Evolutionary conservation across 2,113 vertebrate genomes (phyloP), one percentile per base, ranked within the genome.

Genomic region (Nipponia nippon): DNA sequence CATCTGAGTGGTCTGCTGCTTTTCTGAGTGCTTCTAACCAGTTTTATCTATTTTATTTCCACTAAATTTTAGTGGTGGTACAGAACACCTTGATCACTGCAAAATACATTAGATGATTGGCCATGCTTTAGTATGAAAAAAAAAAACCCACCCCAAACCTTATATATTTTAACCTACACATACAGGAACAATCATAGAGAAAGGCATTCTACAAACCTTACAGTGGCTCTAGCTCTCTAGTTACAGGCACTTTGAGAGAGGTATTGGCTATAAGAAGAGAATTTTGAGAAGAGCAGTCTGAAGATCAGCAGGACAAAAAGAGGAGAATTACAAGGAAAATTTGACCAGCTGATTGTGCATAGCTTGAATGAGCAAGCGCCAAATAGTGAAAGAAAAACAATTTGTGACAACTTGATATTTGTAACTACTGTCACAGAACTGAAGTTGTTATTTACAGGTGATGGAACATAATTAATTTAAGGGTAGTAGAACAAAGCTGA

Each of bases 111-210:
- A 78, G 15, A 52, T 49, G 7, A 16, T 70, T 70, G 15, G 7
- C 23, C 3, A 3, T 32, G 3, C 10, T 78, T 66, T 40, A 90
- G 23, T 15, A 20, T 19, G 5, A 47, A 62, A 50, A 84, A 34
- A 34, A 50, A 62, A n/a, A 3, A 1, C 1, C 2, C 8, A 32
- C 3, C 8, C 12, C 20, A 90, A 77, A 59, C 5, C 1, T 30
- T 6, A 38, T 44, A 2, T 16, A 25, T 75, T 89, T 93, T 56
- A 23, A 72, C 21, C 30, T 59, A 46, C 1, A 30, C 3, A 12
- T 20, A 13, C 2, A 58, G 10, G 2, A 87, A 63, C 61, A 63
- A 38, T 34, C 11, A 26, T 5, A 55, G 10, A 49, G 7, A 47
- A 93, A 89, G 27, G 3, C 30, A 59, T 32, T 63, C 19, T 58